Base-by-base conservation (phyloP, 2,797 vertebrate genomes). In the Pseudopleuronectes americanus region DNA sequence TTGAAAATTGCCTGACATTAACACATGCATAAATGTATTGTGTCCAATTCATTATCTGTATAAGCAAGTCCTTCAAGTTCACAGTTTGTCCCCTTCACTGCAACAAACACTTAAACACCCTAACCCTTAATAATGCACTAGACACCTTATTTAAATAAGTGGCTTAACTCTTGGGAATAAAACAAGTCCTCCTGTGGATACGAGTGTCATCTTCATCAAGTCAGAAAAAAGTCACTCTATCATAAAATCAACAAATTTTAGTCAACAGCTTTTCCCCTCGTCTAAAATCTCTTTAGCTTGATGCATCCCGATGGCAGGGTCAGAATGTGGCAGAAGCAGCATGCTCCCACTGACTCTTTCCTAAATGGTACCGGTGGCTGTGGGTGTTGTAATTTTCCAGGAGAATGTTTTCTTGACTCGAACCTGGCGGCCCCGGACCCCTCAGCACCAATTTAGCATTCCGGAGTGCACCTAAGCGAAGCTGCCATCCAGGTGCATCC, bases 101-200 rank as follows among this genome's bases (percentile, higher is more conserved):
- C 3, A 38, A 8, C 23, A 38, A 47, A 33, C 19, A 23, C 47
- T 49, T 60, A 47, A 12, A 49, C n/a, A 14, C 45, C 67, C 41
- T 41, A 21, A 2, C 3, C 31, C 54, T 43, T 68, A n/a, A 62
- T 0, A 43, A 66, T 51, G 49, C 65, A 41, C 9, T 19, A 47
- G 56, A 62, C 16, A 52, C 48, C 52, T 69, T n/a, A 59, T 68
- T 68, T 36, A 62, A 52, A 31, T 49, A 45, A 54, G 24, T 61
- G 22, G 48, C 19, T 72, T 69, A 43, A 70, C 31, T 64, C 63
- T 49, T 68, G 57, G 53, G 51, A 68, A 59, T 41, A 60, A 60
- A 69, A 81, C 75, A 66, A 74, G 71, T 47, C 38, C 3, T 24
- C 38, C 55, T 57, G 45, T 41, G 51, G 31, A 47, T 64, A 48